phyloP scores from a whole-genome alignment of 2,797 vertebrate genomes.

The Argya squamiceps region DNA sequence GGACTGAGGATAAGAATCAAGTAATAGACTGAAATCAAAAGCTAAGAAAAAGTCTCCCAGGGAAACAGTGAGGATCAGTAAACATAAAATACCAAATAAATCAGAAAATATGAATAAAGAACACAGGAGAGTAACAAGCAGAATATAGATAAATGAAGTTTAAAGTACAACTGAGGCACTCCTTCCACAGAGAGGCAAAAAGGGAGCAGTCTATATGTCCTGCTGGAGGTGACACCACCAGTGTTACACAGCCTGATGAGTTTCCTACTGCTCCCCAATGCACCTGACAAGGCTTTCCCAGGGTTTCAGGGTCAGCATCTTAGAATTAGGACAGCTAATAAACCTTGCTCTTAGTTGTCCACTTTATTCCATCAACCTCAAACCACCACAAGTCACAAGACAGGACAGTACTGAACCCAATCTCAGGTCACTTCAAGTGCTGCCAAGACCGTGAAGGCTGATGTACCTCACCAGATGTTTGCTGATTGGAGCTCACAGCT shows the following conservation, averaged over 20 bases:
- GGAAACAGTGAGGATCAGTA: not conserved
- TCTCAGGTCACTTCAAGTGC: not conserved
- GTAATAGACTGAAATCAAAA: not conserved
- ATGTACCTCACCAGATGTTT: not conserved
- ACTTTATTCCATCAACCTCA: not conserved
- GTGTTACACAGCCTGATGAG: not conserved
- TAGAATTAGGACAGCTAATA: not conserved
- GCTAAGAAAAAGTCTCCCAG: not conserved
- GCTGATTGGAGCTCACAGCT: not conserved
- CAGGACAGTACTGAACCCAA: not conserved
- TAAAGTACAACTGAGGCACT: not conserved
- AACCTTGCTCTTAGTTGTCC: not conserved
- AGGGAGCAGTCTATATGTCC: not conserved
- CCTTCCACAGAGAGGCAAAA: not conserved
- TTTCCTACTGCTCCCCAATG: not conserved
- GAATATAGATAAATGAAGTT: not conserved
- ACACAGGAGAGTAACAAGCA: not conserved
- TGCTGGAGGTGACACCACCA: not conserved
- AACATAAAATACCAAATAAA: not conserved
- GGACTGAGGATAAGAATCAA: not conserved
- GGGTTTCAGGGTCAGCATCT: not conserved
- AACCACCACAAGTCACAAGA: not conserved
- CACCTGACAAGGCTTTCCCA: not conserved
- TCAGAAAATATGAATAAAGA: not conserved
- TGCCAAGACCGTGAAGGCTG: not conserved